These are phyloP conservation scores for Drosophila hydei DNA, from an alignment of 1,140 invertebrate species.

Conservation along the genomic window DNA sequence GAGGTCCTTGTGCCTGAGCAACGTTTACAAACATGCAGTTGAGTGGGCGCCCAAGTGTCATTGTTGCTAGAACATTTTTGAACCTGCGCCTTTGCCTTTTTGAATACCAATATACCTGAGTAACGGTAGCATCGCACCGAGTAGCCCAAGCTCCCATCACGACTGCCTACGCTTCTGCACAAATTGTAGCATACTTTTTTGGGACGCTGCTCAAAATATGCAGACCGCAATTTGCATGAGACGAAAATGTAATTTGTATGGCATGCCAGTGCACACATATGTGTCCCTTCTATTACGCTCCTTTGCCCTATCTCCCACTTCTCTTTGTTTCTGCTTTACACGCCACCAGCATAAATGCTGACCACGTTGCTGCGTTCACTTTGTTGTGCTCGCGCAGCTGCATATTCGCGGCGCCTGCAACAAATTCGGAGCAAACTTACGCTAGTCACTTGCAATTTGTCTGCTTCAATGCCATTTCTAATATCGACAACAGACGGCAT, in stretches of 20 bases:
- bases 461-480: conserved; percentile 59
- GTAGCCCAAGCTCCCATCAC: background rate
- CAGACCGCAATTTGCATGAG: conserved; percentile 47
- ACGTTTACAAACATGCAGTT: conserved; percentile 80
- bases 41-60: conserved; percentile 73
- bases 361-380: conserved; percentile 22
- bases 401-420: conserved; percentile 25
- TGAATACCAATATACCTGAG: conserved; percentile 27
- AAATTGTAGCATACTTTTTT: conserved; percentile 49
- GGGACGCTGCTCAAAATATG: conserved; percentile 33
- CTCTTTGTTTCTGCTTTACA: background rate
- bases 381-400: conserved; percentile 4
- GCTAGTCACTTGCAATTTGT: conserved; percentile 35
- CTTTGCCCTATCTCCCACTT: background rate
- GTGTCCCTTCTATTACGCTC: background rate
- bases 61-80: conserved; percentile 73
- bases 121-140: too few species aligned
- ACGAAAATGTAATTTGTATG: conserved; percentile 50
- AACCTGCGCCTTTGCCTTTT: conserved; percentile 36
- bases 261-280: conserved; percentile 40
- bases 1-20: conserved; percentile 77
- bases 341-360: conserved; percentile 27
- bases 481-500: conserved; percentile 38
- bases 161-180: background rate
- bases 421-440: conserved; percentile 35